These are phyloP conservation scores for Mythimna loreyi DNA, from an alignment of 2,888 invertebrate genomes.

Conservation along the genomic window DNA sequence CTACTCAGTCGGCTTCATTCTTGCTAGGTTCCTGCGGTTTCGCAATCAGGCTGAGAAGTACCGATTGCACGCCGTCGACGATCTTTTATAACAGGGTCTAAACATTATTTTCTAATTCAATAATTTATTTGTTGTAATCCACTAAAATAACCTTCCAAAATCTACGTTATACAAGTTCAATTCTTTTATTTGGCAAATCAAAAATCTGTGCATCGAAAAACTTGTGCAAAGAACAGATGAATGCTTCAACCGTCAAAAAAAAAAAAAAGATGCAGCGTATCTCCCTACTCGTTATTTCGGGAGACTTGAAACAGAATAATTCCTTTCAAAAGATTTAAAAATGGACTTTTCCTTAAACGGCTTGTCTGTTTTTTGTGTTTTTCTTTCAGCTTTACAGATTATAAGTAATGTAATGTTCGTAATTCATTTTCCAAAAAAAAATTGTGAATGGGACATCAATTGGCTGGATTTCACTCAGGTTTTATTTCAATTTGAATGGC, in stretches of 20 bases:
- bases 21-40: too few species aligned
- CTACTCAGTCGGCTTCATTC: too few species aligned
- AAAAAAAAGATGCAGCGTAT: background rate
- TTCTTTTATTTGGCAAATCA: background rate
- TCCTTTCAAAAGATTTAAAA: conserved; percentile 29
- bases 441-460: background rate
- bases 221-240: background rate
- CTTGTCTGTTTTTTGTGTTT: conserved; percentile 8
- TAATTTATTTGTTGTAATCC: too few species aligned
- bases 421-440: conserved; percentile 4
- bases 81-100: too few species aligned
- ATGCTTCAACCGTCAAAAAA: background rate
- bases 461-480: background rate
- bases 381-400: conserved; percentile 25
- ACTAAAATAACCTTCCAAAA: too few species aligned
- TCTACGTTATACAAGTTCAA: background rate
- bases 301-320: conserved; percentile 26
- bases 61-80: too few species aligned
- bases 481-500: background rate
- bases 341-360: conserved; percentile 16
- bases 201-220: background rate
- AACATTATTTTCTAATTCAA: too few species aligned
- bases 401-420: conserved; percentile 14
- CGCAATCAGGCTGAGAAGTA: too few species aligned
- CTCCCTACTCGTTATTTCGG: conserved; percentile 13